Evolutionary conservation across 2,888 invertebrate genomes (phyloP).

Genomic region (Cabera pusaria): DNA sequence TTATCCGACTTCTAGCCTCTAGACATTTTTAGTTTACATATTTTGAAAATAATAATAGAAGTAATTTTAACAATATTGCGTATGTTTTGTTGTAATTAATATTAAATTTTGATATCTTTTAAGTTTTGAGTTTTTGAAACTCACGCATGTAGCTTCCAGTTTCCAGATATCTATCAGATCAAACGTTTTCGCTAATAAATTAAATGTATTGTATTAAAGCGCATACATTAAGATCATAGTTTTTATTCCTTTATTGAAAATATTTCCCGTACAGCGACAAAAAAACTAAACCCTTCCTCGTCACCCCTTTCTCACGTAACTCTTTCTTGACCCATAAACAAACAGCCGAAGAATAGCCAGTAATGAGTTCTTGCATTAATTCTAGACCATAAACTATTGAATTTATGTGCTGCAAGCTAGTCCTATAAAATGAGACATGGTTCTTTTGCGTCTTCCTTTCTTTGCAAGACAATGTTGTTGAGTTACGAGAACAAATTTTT

Average conservation of each 20-base stretch:
- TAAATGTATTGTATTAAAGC: too few relatives aligned
- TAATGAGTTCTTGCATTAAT: constrained; percentile 78
- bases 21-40: too few relatives aligned
- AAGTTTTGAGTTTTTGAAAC: too few relatives aligned
- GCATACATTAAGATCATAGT: too few relatives aligned
- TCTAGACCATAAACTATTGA: constrained; percentile 77
- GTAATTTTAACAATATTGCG: too few relatives aligned
- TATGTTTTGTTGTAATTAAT: too few relatives aligned
- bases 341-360: constrained; percentile 74
- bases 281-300: constrained; percentile 40
- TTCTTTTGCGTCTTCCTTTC: constrained; percentile 58
- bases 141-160: too few relatives aligned
- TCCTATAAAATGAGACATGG: constrained; percentile 78
- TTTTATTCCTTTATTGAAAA: constrained; percentile 4
- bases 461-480: constrained; percentile 64
- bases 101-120: too few relatives aligned
- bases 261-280: constrained; percentile 10
- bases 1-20: too few relatives aligned
- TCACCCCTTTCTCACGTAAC: constrained; percentile 69
- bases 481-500: constrained; percentile 70
- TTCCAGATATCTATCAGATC: too few relatives aligned
- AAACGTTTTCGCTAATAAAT: too few relatives aligned
- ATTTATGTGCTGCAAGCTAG: constrained; percentile 68
- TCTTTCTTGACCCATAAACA: constrained; percentile 80
- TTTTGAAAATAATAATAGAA: too few relatives aligned